These are phyloP conservation scores for Drosophila vallismaia DNA, from an alignment of 2,888 invertebrate species.

Conservation along the genomic window DNA sequence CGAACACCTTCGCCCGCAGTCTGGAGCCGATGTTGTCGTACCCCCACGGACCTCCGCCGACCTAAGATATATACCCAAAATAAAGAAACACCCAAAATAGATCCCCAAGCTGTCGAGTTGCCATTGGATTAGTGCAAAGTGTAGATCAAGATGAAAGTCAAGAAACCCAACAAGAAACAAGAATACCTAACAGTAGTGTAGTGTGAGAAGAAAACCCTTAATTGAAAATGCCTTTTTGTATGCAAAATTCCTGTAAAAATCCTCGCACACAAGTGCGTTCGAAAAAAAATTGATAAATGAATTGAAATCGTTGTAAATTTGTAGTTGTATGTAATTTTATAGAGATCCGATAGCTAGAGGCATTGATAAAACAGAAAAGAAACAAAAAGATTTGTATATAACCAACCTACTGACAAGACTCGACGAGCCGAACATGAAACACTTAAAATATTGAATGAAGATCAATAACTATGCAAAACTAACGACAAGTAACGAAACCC, in stretches of 20 bases:
- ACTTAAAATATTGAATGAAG: conserved; percentile 27
- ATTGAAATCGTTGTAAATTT: conserved; percentile 54
- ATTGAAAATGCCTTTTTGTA: conserved; percentile 56
- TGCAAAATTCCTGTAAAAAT: conserved; percentile 57
- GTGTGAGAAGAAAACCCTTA: conserved; percentile 11
- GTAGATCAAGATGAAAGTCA: conserved; percentile 1
- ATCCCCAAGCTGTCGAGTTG: conserved; percentile 10
- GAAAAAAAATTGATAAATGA: conserved; percentile 27
- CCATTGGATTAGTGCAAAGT: conserved; percentile 59
- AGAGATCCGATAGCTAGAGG: conserved; percentile 54
- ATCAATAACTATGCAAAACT: conserved; percentile 42
- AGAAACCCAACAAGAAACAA: conserved; percentile 6
- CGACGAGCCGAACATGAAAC: conserved; percentile 66
- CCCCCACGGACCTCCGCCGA: conserved; percentile 96
- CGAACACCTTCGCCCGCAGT: conserved; percentile 92
- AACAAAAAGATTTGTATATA: conserved; percentile 34
- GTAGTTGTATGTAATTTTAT: conserved; percentile 50
- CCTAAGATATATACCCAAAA: conserved; percentile 84
- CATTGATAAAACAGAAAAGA: conserved; percentile 23
- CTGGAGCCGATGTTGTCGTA: conserved; percentile 95
- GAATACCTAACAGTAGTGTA: conserved; percentile 11
- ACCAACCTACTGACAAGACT: conserved; percentile 47
- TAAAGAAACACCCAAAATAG: not conserved
- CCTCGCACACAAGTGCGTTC: conserved; percentile 16
- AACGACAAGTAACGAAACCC: conserved; percentile 73